Percentiles rank a stretch among this genome's conserved stretches.
Evolutionary conservation across 2,797 vertebrate genomes (phyloP).

Genomic region (Alosa sapidissima): DNA sequence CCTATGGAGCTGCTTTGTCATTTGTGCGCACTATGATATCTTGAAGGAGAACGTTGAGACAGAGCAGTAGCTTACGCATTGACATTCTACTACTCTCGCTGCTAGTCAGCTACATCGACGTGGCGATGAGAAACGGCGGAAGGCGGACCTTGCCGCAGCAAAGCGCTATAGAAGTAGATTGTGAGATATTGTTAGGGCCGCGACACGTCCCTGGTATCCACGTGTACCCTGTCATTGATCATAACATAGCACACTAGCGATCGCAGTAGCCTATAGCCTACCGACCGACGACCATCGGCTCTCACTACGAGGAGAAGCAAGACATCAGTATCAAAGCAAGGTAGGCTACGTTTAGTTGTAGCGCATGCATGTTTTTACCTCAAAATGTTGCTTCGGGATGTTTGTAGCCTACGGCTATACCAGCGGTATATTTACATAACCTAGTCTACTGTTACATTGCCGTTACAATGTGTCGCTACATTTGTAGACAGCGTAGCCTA

Average conservation of each 20-base stretch:
- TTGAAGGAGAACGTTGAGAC: not conserved
- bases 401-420: not conserved
- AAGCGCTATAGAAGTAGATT: conserved; percentile 32
- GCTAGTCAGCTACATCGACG: conserved; percentile 38
- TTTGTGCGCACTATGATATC: not conserved
- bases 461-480: not conserved
- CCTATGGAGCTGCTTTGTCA: not conserved
- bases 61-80: not conserved
- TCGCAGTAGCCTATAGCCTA: not conserved
- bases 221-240: conserved; percentile 35
- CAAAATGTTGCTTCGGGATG: not conserved
- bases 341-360: not conserved
- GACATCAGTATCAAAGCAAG: not conserved
- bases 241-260: conserved; percentile 20
- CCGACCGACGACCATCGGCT: not conserved
- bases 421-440: too few relatives aligned
- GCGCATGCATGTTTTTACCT: not conserved
- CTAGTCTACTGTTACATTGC: not conserved
- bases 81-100: not conserved
- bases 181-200: not conserved
- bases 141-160: conserved; percentile 24
- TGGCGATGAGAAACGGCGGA: conserved; percentile 33
- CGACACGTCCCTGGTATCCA: conserved; percentile 43
- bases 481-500: not conserved
- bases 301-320: not conserved